Conservation (phyloP, 1,140 invertebrate genomes). For the Mylabris phalerata region DNA sequence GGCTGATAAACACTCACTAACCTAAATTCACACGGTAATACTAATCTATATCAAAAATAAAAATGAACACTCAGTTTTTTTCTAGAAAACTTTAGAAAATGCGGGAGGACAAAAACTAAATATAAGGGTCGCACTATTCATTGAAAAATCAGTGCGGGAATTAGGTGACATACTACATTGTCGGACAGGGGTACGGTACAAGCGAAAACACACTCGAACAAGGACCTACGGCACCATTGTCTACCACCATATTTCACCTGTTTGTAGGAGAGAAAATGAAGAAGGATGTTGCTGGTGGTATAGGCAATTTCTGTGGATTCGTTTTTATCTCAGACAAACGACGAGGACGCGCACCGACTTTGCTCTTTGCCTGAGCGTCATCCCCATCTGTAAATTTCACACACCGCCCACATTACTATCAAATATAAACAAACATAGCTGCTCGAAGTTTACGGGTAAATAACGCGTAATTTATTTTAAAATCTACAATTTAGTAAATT, state of each 20-base stretch:
- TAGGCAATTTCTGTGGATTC: constrained; percentile 80
- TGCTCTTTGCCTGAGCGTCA: constrained; percentile 53
- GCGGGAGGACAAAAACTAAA: constrained; percentile 10
- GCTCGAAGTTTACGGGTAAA: constrained; percentile 29
- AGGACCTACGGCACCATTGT: constrained; percentile 32
- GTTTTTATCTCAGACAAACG: constrained; percentile 87
- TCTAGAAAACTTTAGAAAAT: neutral
- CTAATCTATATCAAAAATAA: constrained; percentile 1
- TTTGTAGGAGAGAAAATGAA: constrained; percentile 95
- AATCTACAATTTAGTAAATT: neutral
- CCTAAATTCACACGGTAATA: constrained; percentile 3
- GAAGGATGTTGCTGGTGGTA: constrained; percentile 90
- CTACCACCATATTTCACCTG: constrained; percentile 57
- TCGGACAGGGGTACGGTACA: constrained; percentile 23
- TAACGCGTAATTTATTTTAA: neutral
- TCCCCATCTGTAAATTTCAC: constrained; percentile 41
- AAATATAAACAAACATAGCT: constrained; percentile 37
- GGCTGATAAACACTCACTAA: constrained; percentile 8
- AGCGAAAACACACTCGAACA: constrained; percentile 32
- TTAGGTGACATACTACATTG: constrained; percentile 25
- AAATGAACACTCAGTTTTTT: no score
- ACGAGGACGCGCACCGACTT: constrained; percentile 71
- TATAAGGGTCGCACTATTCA: constrained; percentile 23
- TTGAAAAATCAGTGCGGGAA: constrained; percentile 22
- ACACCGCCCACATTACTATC: constrained; percentile 38